These are phyloP conservation scores for Notothenia coriiceps DNA, from an alignment of 2,113 vertebrate genomes.

Conservation along the genomic window DNA sequence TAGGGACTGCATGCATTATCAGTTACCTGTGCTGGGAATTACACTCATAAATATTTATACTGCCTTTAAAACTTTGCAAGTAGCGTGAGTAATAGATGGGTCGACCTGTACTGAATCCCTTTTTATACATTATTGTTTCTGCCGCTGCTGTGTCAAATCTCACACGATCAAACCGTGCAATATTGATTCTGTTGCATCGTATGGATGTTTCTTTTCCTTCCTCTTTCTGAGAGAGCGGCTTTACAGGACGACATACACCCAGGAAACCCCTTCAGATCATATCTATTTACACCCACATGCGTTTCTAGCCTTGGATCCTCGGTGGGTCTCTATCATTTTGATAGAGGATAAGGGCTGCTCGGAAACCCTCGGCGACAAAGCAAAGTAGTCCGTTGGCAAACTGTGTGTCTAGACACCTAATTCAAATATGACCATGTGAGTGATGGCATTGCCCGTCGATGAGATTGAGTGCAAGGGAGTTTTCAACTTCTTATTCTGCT, in stretches of 20 bases:
- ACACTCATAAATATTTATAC: conserved; percentile 32
- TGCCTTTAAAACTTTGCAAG: neutral
- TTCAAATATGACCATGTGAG: conserved; percentile 77
- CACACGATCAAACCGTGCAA: neutral
- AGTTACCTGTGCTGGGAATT: conserved; percentile 12
- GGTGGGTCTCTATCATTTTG: conserved; percentile 62
- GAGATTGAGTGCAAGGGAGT: conserved; percentile 61
- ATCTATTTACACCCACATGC: conserved; percentile 49
- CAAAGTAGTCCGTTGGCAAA: conserved; percentile 72
- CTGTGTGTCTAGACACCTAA: conserved; percentile 79
- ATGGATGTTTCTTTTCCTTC: neutral
- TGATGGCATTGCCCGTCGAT: conserved; percentile 74
- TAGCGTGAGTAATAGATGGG: neutral
- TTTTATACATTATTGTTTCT: neutral
- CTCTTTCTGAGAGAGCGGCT: conserved; percentile 11
- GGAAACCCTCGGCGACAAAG: conserved; percentile 62
- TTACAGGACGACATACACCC: conserved; percentile 21
- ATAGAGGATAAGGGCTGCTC: conserved; percentile 61
- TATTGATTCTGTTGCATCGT: conserved; percentile 15
- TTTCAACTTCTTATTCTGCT: conserved; percentile 21
- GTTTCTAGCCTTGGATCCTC: conserved; percentile 45
- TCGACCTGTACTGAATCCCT: neutral
- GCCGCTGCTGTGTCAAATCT: neutral
- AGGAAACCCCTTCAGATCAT: conserved; percentile 56
- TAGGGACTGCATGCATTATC: conserved; percentile 4